Conservation (phyloP, 2,113 vertebrate genomes). For the Tamias sibiricus region DNA sequence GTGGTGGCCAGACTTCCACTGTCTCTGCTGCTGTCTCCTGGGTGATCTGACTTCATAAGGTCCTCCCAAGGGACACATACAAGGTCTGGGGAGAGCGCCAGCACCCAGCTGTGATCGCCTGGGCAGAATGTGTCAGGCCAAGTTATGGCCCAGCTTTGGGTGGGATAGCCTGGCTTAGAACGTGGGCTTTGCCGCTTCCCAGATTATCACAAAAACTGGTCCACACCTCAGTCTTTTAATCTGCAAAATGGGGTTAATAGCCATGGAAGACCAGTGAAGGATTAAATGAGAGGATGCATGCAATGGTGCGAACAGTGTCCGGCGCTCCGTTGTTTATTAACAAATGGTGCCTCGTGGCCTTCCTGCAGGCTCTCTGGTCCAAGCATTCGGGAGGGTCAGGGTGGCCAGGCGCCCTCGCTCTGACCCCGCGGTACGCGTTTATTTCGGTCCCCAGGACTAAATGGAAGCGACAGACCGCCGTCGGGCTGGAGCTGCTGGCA, state of each 20-base stretch:
- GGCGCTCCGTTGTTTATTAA: neutral
- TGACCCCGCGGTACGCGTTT: neutral
- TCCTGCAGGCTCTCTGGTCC: neutral
- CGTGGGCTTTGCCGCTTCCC: neutral
- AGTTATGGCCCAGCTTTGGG: neutral
- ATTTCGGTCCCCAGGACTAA: slow-evolving; percentile 91
- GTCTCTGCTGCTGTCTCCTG: fast-evolving
- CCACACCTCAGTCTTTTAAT: neutral
- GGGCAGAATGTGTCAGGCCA: neutral
- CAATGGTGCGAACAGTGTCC: fast-evolving
- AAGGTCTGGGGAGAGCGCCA: neutral
- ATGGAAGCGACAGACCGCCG: slow-evolving; percentile 98
- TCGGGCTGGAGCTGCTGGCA: slow-evolving; percentile 96
- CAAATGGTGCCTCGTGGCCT: neutral
- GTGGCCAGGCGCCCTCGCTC: neutral
- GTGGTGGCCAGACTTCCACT: no score
- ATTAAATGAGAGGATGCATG: neutral
- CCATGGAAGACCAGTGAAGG: neutral
- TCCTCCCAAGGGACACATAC: no score
- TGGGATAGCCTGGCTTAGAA: neutral
- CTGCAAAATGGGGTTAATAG: neutral
- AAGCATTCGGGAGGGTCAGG: no score
- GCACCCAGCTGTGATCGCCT: neutral
- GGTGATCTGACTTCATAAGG: neutral
- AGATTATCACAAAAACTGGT: neutral